A percentile compares a stretch with the other conserved stretches of the same genome.
phyloP scores from a whole-genome alignment of 2,888 invertebrate genomes.

The Cynaeus angustus region DNA sequence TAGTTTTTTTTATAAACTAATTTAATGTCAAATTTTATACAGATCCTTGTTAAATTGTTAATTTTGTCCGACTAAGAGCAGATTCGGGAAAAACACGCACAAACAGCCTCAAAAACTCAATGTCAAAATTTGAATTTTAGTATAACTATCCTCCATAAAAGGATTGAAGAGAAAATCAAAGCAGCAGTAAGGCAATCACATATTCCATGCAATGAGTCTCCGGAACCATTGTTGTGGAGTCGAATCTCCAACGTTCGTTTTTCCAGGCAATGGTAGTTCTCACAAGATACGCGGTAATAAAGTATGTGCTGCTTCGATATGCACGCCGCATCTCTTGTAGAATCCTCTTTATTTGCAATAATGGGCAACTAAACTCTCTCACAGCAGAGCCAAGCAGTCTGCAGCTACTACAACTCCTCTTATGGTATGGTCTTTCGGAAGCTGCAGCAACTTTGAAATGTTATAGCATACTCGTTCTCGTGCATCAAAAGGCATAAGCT shows the following conservation, averaged over 20 bases:
- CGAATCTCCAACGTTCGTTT: constrained; percentile 59
- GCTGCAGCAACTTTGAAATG: constrained; percentile 59
- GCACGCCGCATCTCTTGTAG: constrained; percentile 69
- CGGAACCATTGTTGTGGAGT: constrained; percentile 44
- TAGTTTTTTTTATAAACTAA: too few species aligned
- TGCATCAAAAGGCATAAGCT: constrained; percentile 61
- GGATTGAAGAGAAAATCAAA: constrained; percentile 39
- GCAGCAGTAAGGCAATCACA: constrained; percentile 44
- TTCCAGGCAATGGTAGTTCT: constrained; percentile 64
- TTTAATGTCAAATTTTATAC: too few species aligned
- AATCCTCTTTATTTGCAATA: constrained; percentile 69
- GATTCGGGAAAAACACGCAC: too few species aligned
- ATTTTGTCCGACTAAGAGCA: too few species aligned
- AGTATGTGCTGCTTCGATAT: constrained; percentile 68
- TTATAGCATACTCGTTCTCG: constrained; percentile 60
- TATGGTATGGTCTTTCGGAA: constrained; percentile 67
- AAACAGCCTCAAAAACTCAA: too few species aligned
- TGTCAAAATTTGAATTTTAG: neutral
- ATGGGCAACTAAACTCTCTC: constrained; percentile 69
- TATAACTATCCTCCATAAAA: constrained; percentile 35
- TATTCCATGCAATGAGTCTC: constrained; percentile 40
- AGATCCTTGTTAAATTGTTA: too few species aligned
- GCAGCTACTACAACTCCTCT: constrained; percentile 63
- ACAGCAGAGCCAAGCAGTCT: constrained; percentile 70
- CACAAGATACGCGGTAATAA: constrained; percentile 68